Evolutionary conservation across 2,113 vertebrate genomes (phyloP).

Genomic region (Indri indri): DNA sequence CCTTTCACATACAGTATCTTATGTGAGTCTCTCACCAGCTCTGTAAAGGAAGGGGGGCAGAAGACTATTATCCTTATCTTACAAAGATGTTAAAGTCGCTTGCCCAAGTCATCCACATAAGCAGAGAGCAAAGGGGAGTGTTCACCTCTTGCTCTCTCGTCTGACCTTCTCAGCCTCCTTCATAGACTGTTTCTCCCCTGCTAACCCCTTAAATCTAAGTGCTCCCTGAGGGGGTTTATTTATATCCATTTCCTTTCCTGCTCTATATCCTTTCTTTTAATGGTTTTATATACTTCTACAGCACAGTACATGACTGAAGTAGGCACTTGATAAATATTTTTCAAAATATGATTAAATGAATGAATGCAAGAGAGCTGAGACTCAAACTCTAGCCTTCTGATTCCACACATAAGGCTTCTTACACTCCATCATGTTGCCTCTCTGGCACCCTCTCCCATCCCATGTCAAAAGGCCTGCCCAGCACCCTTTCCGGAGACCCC

Average conservation of each 20-base stretch:
- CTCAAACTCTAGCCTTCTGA: constrained; percentile 11
- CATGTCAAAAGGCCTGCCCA: background rate
- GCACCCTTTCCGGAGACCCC: background rate
- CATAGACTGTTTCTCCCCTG: constrained; percentile 30
- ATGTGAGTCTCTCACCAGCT: constrained; percentile 17
- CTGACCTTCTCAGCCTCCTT: constrained; percentile 7
- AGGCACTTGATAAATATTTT: constrained; percentile 22
- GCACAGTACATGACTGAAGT: background rate
- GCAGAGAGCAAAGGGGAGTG: background rate
- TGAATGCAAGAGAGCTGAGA: background rate
- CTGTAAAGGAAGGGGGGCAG: background rate
- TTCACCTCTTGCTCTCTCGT: background rate
- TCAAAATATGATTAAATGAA: constrained; percentile 37
- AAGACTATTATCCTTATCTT: background rate
- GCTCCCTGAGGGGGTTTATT: constrained; percentile 15
- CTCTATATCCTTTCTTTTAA: constrained; percentile 32
- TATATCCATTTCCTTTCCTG: constrained; percentile 13
- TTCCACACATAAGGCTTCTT: background rate
- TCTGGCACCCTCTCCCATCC: background rate
- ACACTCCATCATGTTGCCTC: background rate
- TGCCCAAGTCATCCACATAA: background rate
- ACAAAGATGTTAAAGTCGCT: constrained; percentile 12
- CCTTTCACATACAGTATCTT: constrained; percentile 23
- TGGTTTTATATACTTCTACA: constrained; percentile 19
- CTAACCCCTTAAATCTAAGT: background rate